Conservation (phyloP, 2,113 vertebrate species). For the Poeciliopsis retropinna region DNA sequence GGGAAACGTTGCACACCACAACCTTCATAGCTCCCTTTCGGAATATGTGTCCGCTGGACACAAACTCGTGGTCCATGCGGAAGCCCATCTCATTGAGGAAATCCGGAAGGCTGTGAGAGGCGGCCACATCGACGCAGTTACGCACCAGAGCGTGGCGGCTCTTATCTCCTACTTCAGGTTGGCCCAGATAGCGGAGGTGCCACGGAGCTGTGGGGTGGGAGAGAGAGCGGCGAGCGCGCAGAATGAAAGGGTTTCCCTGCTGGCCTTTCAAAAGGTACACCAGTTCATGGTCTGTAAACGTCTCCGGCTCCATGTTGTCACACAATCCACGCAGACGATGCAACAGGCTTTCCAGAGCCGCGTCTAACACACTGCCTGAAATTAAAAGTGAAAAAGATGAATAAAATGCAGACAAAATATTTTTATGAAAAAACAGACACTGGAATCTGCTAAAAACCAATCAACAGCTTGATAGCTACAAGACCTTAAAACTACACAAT, state of each 20-base stretch:
- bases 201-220: constrained; percentile 87
- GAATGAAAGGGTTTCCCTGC: constrained; percentile 95
- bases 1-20: constrained; percentile 93
- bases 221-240: constrained; percentile 91
- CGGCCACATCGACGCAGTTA: constrained; percentile 94
- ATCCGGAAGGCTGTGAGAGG: constrained; percentile 92
- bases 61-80: constrained; percentile 98
- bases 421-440: too few relatives aligned
- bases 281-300: constrained; percentile 93
- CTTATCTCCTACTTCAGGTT: constrained; percentile 96
- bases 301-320: constrained; percentile 97
- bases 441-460: too few relatives aligned
- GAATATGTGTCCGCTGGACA: constrained; percentile 93
- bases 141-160: constrained; percentile 91
- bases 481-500: too few relatives aligned
- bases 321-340: constrained; percentile 95
- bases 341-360: constrained; percentile 92
- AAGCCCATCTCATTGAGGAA: constrained; percentile 98
- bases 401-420: background rate
- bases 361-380: constrained; percentile 93
- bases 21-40: constrained; percentile 95
- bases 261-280: constrained; percentile 97
- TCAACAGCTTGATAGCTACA: too few relatives aligned
- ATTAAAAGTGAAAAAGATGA: constrained; percentile 6
- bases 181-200: constrained; percentile 95